Evolutionary conservation across 2,113 vertebrate species (phyloP), one percentile per base, ranked within the genome.

Genomic region (Heptranchias perlo): DNA sequence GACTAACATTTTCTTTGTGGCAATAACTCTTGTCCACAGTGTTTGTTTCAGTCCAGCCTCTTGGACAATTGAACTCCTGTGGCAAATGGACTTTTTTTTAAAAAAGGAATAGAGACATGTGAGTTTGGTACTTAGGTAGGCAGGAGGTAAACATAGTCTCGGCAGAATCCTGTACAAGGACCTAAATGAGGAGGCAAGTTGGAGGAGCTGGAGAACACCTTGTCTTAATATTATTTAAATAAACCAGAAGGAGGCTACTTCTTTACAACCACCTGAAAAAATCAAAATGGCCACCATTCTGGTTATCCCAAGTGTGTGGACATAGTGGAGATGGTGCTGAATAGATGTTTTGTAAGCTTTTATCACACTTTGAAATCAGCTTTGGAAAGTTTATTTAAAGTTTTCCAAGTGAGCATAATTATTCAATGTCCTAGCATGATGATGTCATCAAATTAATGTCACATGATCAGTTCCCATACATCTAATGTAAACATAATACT

Each of bases 401-500:
- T 93, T 93, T 92, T 93, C 54, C 58, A 93, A 62, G 58, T 64
- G n/a, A 93, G 58, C 31, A 62, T 93, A 93, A 93, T 93, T 93
- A 93, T n/a, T 93, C 89, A 93, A 93, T 23, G 89, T 93, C 89
- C 18, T 93, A 31, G 58, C 35, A 39, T 62, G n/a, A 18, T 93
- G 89, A 93, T 39, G 61, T 93, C 89, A 93, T 93, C 89, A 93
- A 62, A 62, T 62, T 93, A 93, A 93, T 39, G 5, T 93, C 58
- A 93, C 89, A 62, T 93, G 89, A 93, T 93, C 39, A 93, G 58
- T 93, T 93, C n/a, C 31, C 62, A 62, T n/a, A 44, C 35, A n/a
- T 93, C 89, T 61, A 65, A 35, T 95, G 65, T 73, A 73, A 95
- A 49, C 94, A 95, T 31, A 28, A 69, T 95, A 62, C 58, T 62